phyloP scores from a whole-genome alignment of 92 coral and sea anemone genomes.

The Porites rus region DNA sequence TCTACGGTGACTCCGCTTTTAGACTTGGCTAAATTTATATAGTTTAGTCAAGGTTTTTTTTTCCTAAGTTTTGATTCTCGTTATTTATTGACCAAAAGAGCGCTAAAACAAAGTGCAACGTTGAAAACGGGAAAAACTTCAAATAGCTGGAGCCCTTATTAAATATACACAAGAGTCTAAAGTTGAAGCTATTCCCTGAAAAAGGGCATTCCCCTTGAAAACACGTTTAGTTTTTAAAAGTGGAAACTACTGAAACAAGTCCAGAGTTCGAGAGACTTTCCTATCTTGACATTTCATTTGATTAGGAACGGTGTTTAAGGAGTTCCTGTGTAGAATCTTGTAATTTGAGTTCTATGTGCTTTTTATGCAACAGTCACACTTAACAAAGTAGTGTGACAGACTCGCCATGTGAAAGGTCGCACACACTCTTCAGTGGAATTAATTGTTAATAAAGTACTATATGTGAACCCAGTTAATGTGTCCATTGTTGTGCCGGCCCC shows the following conservation, averaged over 20 bases:
- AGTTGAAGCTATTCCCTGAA: no score
- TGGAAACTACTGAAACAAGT: background rate
- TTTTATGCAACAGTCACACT: no score
- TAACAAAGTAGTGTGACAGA: background rate
- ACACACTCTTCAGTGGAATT: background rate
- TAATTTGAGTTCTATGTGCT: background rate
- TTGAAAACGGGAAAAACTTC: no score
- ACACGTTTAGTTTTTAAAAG: background rate
- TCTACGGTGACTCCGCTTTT: no score
- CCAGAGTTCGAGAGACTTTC: background rate
- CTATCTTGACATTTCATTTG: background rate
- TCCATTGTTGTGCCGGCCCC: background rate
- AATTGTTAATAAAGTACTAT: background rate
- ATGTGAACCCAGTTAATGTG: background rate
- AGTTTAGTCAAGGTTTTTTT: no score
- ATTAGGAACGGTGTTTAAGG: background rate
- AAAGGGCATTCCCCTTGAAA: background rate
- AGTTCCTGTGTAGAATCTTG: background rate
- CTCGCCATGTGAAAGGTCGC: background rate
- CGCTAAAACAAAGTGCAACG: no score
- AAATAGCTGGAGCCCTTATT: no score
- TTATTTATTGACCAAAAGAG: no score
- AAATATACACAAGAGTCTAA: no score
- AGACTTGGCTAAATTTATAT: no score
- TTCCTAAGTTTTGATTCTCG: no score